Evolutionary conservation across 2,797 vertebrate species (phyloP), one percentile per base, ranked within the genome.

Genomic region (Champsocephalus esox): DNA sequence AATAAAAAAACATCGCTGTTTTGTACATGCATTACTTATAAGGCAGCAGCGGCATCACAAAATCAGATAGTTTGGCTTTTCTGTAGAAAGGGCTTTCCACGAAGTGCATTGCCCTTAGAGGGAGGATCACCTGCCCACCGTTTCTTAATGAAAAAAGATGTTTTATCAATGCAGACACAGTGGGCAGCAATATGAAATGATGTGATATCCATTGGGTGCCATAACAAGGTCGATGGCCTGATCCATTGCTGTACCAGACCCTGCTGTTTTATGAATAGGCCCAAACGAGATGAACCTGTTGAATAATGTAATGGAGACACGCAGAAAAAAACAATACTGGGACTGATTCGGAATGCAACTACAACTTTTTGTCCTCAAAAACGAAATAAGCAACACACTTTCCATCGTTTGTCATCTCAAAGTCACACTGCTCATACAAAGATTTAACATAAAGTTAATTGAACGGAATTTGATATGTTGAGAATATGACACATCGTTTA

Each of bases 141-240:
- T 70, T 84, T 81, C 80, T 81, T 89, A 90, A 92, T 89, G 90
- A 91, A 83, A 90, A 89, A 90, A 75, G 87, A 92, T 90, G 70
- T 91, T 91, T 92, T 90, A 92, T 92, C 90, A 92, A 91, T 92
- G 91, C 77, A 79, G 80, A 66, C 90, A 16, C 92, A 93, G 92
- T 86, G 57, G 87, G 88, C 73, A 86, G 86, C 87, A 66, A 81
- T 92, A 92, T 92, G 89, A 89, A 92, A 92, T 93, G 82, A 92
- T 91, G 87, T 86, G 87, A 81, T 86, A 86, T 82, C 91, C 87
- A 88, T 81, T 89, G 93, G 92, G 91, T 90, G 92, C 90, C 91
- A 87, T 83, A 89, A 85, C 70, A 80, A 88, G 88, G 91, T 93
- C 89, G 89, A 93, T 93, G 82, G 79, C 71, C 81, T 89, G 73